Evolutionary conservation across 2,888 invertebrate genomes (phyloP).

Genomic region (Acanthosepion lycidas): DNA sequence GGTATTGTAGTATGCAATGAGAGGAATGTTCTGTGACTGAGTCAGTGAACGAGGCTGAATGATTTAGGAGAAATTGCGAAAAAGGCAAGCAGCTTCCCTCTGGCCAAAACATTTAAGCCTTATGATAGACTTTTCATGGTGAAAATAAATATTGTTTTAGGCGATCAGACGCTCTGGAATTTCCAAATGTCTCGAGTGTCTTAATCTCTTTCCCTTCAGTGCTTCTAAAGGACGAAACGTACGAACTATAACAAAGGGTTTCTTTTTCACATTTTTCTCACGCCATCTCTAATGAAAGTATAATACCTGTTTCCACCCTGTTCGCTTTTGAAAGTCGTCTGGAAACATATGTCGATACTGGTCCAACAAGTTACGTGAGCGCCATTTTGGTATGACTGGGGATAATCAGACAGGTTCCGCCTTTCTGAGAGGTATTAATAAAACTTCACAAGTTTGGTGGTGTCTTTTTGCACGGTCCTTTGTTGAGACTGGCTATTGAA

Average conservation of each 20-base stretch:
- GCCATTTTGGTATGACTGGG: neutral
- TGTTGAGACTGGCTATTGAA: neutral
- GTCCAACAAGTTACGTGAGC: neutral
- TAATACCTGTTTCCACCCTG: neutral
- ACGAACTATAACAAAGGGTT: neutral
- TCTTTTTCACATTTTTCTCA: neutral
- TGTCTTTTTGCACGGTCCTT: conserved; percentile 16
- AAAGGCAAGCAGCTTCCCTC: too few relatives aligned
- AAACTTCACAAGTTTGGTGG: neutral
- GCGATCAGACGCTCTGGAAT: too few relatives aligned
- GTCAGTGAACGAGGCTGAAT: too few relatives aligned
- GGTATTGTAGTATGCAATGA: too few relatives aligned
- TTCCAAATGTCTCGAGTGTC: too few relatives aligned
- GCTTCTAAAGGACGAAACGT: neutral
- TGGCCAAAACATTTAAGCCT: too few relatives aligned
- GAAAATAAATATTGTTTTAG: too few relatives aligned
- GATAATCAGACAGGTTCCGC: neutral
- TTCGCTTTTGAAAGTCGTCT: neutral
- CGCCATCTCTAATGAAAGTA: conserved; percentile 17
- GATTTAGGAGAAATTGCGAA: too few relatives aligned
- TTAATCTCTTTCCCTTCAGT: neutral
- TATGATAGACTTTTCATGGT: too few relatives aligned
- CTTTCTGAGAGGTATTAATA: conserved; percentile 8
- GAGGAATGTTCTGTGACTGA: too few relatives aligned
- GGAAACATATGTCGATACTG: neutral